Evolutionary conservation across 2,888 invertebrate genomes (phyloP).

Genomic region (Lithophane socia): DNA sequence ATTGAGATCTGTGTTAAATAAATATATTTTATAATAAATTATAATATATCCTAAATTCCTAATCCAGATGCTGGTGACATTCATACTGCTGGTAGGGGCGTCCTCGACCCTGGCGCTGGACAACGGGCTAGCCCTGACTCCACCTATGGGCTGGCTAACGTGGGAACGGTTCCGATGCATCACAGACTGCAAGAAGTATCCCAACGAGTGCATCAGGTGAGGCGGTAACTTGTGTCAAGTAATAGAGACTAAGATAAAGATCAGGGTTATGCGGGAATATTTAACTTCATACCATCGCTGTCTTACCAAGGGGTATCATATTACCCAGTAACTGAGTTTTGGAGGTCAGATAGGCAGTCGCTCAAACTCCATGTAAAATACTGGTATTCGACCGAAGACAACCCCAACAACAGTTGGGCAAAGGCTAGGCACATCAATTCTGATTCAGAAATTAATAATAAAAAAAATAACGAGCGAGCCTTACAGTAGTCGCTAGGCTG

Average conservation of each 20-base stretch:
- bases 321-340: too few relatives aligned
- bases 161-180: conserved; percentile 93
- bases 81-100: conserved; percentile 66
- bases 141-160: conserved; percentile 94
- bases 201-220: conserved; percentile 92
- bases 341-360: too few relatives aligned
- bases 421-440: not conserved
- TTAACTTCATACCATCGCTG: not conserved
- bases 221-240: not conserved
- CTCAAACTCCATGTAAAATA: too few relatives aligned
- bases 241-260: too few relatives aligned
- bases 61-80: conserved; percentile 67
- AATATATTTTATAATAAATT: too few relatives aligned
- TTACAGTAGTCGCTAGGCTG: too few relatives aligned
- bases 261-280: not conserved
- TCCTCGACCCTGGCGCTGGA: conserved; percentile 80
- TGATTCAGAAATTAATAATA: too few relatives aligned
- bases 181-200: conserved; percentile 91
- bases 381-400: not conserved
- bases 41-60: not conserved
- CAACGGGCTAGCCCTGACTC: conserved; percentile 92
- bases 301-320: too few relatives aligned
- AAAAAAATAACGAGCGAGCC: too few relatives aligned
- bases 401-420: not conserved
- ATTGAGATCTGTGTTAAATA: too few relatives aligned